Conservation (phyloP, 2,113 vertebrate species). For the Leptobrachium ailaonicum region DNA sequence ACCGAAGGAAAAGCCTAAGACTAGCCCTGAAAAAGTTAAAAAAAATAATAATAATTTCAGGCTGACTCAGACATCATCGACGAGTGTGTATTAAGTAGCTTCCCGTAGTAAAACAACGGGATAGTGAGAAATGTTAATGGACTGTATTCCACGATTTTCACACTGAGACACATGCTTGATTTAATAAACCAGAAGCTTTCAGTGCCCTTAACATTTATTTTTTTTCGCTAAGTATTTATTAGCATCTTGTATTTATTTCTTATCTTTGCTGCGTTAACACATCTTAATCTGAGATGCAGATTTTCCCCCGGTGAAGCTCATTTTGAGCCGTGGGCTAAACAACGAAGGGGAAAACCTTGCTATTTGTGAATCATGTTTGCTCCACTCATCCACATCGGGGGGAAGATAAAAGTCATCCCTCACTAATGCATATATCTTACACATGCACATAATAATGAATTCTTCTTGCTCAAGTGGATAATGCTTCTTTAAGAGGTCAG, state of each 20-base stretch:
- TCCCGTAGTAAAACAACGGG: slow-evolving; percentile 4
- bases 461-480: slow-evolving; percentile 36
- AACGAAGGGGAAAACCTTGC: not conserved
- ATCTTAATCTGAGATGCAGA: slow-evolving; percentile 19
- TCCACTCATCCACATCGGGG: slow-evolving; percentile 32
- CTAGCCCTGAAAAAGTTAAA: not conserved
- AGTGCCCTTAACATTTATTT: not conserved
- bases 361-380: slow-evolving; percentile 25
- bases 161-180: not conserved
- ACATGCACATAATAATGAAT: slow-evolving; percentile 37
- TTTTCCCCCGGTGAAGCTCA: slow-evolving; percentile 18
- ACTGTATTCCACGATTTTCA: slow-evolving; percentile 4
- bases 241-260: slow-evolving; percentile 2
- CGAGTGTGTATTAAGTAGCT: slow-evolving; percentile 6
- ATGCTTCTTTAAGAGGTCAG: slow-evolving; percentile 40
- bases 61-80: not conserved
- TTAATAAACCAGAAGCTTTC: slow-evolving; percentile 1
- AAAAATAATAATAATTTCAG: not conserved
- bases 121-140: slow-evolving; percentile 18
- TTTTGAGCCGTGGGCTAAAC: slow-evolving; percentile 20
- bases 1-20: no score
- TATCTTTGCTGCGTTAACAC: not conserved
- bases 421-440: slow-evolving; percentile 32
- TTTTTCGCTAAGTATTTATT: not conserved
- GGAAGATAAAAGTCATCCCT: slow-evolving; percentile 33